Conservation (phyloP, 1,140 invertebrate species). For the Chlorops oryzae region DNA sequence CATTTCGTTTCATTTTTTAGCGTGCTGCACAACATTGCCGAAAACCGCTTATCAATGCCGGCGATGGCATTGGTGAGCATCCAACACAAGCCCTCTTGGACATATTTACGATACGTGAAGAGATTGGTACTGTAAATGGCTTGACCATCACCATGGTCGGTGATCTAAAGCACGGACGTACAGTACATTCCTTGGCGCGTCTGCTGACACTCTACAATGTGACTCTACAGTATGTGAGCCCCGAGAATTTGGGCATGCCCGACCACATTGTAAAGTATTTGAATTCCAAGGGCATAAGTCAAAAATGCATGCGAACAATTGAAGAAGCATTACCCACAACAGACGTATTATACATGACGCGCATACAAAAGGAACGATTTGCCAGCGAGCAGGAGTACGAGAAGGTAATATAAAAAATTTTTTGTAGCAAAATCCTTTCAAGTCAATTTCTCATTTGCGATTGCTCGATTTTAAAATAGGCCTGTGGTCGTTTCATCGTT, state of each 20-base stretch:
- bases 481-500: slow-evolving; percentile 79
- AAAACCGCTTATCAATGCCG: slow-evolving; percentile 94
- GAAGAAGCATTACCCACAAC: slow-evolving; percentile 85
- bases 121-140: slow-evolving; percentile 97
- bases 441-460: too few species aligned
- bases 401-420: slow-evolving; percentile 8
- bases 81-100: slow-evolving; percentile 97
- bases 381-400: slow-evolving; percentile 77
- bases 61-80: slow-evolving; percentile 97
- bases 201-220: slow-evolving; percentile 87
- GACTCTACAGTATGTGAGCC: slow-evolving; percentile 83
- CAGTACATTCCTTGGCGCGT: slow-evolving; percentile 94
- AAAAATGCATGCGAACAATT: slow-evolving; percentile 65
- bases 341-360: slow-evolving; percentile 96
- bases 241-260: slow-evolving; percentile 84
- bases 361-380: slow-evolving; percentile 95
- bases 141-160: slow-evolving; percentile 91
- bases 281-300: slow-evolving; percentile 66
- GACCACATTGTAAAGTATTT: slow-evolving; percentile 76
- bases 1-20: slow-evolving; percentile 51
- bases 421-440: too few species aligned
- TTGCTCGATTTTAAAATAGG: slow-evolving; percentile 49
- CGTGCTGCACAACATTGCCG: slow-evolving; percentile 71
- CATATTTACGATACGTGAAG: slow-evolving; percentile 96
- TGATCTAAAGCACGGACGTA: slow-evolving; percentile 95